These are phyloP conservation scores for Dolichopus griseipennis DNA, from an alignment of 2,888 invertebrate genomes.

Conservation along the genomic window DNA sequence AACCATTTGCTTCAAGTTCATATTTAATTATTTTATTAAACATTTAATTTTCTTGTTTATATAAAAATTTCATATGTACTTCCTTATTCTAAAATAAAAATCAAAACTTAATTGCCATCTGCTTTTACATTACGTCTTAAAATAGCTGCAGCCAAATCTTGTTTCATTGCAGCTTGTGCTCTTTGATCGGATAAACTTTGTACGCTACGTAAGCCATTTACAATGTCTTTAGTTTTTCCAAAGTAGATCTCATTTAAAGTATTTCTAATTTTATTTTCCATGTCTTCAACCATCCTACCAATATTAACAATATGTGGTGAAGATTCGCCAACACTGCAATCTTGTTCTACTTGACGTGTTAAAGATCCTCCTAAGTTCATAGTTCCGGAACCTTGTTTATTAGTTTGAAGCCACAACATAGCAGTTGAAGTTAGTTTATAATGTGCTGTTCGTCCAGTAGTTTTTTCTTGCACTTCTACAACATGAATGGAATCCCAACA, in stretches of 20 bases:
- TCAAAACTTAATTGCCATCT: slow-evolving; percentile 22
- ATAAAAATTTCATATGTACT: not conserved
- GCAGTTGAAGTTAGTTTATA: slow-evolving; percentile 98
- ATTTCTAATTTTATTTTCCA: slow-evolving; percentile 98
- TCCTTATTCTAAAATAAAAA: not conserved
- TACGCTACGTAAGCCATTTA: slow-evolving; percentile 79
- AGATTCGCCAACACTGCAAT: slow-evolving; percentile 81
- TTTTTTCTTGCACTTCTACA: slow-evolving; percentile 95
- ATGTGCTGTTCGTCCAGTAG: slow-evolving; percentile 86
- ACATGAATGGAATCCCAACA: slow-evolving; percentile 99
- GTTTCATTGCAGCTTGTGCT: slow-evolving; percentile 74
- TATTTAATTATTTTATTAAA: not conserved
- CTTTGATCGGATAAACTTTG: slow-evolving; percentile 75
- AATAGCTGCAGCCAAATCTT: slow-evolving; percentile 75
- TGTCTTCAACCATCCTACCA: slow-evolving; percentile 97
- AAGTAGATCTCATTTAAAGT: slow-evolving; percentile 98
- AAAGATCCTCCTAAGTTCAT: slow-evolving; percentile 99
- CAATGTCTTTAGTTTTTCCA: slow-evolving; percentile 97
- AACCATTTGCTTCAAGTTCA: not conserved
- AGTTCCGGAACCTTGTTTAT: slow-evolving; percentile 90
- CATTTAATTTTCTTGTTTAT: not conserved
- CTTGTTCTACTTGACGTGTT: slow-evolving; percentile 92
- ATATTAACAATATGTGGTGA: slow-evolving; percentile 98
- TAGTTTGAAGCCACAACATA: slow-evolving; percentile 99
- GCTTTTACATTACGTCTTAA: slow-evolving; percentile 70